These are phyloP conservation scores for Sepiola atlantica DNA, from an alignment of 2,888 invertebrate species.

Conservation along the genomic window DNA sequence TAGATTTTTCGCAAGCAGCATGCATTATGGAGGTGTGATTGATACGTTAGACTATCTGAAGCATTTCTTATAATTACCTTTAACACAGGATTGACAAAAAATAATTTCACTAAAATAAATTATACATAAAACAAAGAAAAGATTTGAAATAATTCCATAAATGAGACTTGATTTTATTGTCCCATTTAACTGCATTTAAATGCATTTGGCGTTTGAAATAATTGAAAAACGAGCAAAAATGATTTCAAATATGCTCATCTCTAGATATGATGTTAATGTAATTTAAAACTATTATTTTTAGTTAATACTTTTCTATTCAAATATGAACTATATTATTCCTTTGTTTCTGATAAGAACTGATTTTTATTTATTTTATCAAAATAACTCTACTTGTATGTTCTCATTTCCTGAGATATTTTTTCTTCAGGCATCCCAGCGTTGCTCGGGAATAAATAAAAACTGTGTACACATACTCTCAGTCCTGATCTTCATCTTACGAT, in stretches of 20 bases:
- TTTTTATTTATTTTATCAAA: not conserved
- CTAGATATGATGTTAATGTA: not conserved
- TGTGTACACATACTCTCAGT: too few species aligned
- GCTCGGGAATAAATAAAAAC: too few species aligned
- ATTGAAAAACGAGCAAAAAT: not conserved
- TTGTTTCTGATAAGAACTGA: not conserved
- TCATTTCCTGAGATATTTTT: too few species aligned
- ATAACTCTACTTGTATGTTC: too few species aligned
- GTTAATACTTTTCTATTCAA: too few species aligned
- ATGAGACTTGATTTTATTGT: not conserved
- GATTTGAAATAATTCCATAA: not conserved
- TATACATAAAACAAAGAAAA: slow-evolving; percentile 32
- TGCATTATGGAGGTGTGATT: not conserved
- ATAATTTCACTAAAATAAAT: not conserved
- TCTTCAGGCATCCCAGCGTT: too few species aligned
- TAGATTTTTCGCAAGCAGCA: slow-evolving; percentile 8
- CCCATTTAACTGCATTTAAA: not conserved
- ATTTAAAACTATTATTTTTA: not conserved
- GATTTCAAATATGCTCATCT: not conserved
- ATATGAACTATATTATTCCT: not conserved
- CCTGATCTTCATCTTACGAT: too few species aligned
- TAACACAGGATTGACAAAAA: not conserved
- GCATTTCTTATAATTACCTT: slow-evolving; percentile 17
- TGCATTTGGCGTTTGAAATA: not conserved
- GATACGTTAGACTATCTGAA: not conserved